Evolutionary conservation across 2,113 vertebrate species (phyloP), one percentile per base, ranked within the genome.

Genomic region (Hippocampus abdominalis): DNA sequence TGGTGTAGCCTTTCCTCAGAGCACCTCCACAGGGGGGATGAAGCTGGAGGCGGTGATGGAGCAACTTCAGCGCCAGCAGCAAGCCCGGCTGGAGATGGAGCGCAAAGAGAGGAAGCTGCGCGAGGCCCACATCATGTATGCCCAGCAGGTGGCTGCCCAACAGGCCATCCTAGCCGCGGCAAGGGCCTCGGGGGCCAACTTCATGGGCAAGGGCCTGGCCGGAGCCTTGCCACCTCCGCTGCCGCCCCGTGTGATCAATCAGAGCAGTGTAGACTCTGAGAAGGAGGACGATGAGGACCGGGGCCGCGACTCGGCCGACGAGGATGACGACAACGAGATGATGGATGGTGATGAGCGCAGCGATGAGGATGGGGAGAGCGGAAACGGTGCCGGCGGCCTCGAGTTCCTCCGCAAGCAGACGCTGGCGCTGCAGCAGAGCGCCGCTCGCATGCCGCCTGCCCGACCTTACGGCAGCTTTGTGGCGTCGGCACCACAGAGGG

Each of bases 31-130:
- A 73, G 94, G 91, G 88, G 93, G 90, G n/a, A 91, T 97, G 94
- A 97, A 94, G 88, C 89, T 95, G 63, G 90, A 95, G 81, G 94
- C 94, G 2, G 93, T 94, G 69, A 96, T 99, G 90, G 96, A 98
- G 86, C 95, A 97, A 79, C 92, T 95, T 80, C 96, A 96, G 69
- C 94, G 93, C 66, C 95, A 96, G 88, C 93, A 96, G 80, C 92
- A 93, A 68, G 87, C 89, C 23, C 87, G 94, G 29, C 81, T 93
- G 82, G 93, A 94, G 82, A 95, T 95, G 95, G 95, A 97, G 88
- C 92, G 94, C 73, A 95, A 95, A 84, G 94, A 94, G 82, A 88
- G 92, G 70, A 93, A 93, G 73, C 87, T 95, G 77, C 91, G 94
- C 27, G 95, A 98, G 78, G 88, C 94, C 70, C 95, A 93, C 76